Evolutionary conservation across 1,140 invertebrate genomes (phyloP).

Genomic region (Samia ricini): DNA sequence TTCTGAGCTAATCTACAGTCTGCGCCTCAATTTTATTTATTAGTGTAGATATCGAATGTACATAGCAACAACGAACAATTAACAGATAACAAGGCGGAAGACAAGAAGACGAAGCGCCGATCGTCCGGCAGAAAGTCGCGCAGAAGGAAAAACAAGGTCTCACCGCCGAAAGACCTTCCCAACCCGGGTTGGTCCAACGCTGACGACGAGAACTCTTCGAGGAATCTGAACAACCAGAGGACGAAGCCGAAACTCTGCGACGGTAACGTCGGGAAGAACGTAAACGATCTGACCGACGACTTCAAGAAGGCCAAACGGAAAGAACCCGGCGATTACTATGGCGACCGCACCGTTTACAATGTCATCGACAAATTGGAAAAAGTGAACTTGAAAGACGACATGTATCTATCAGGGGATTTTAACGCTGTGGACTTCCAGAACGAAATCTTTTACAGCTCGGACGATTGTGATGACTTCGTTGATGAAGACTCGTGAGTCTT

Average conservation of each 20-base stretch:
- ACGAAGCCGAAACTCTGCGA: slow-evolving; percentile 34
- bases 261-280: slow-evolving; percentile 58
- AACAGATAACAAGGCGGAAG: slow-evolving; percentile 27
- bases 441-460: slow-evolving; percentile 55
- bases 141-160: slow-evolving; percentile 57
- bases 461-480: slow-evolving; percentile 48
- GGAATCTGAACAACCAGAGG: slow-evolving; percentile 51
- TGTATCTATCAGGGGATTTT: slow-evolving; percentile 52
- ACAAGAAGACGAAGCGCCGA: slow-evolving; percentile 55
- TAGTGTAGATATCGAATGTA: too few relatives aligned
- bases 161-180: slow-evolving; percentile 42
- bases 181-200: not conserved
- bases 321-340: slow-evolving; percentile 22
- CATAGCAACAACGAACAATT: too few relatives aligned
- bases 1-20: too few relatives aligned
- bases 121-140: slow-evolving; percentile 53
- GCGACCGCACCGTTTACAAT: slow-evolving; percentile 34
- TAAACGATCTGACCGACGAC: slow-evolving; percentile 50
- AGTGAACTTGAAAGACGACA: slow-evolving; percentile 55
- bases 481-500: slow-evolving; percentile 41
- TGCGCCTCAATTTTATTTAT: too few relatives aligned
- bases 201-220: slow-evolving; percentile 10
- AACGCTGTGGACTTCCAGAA: slow-evolving; percentile 51
- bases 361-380: slow-evolving; percentile 64
- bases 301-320: slow-evolving; percentile 28